Evolutionary conservation across 2,888 invertebrate species (phyloP).

Genomic region (Rhamphomyia laevipes): DNA sequence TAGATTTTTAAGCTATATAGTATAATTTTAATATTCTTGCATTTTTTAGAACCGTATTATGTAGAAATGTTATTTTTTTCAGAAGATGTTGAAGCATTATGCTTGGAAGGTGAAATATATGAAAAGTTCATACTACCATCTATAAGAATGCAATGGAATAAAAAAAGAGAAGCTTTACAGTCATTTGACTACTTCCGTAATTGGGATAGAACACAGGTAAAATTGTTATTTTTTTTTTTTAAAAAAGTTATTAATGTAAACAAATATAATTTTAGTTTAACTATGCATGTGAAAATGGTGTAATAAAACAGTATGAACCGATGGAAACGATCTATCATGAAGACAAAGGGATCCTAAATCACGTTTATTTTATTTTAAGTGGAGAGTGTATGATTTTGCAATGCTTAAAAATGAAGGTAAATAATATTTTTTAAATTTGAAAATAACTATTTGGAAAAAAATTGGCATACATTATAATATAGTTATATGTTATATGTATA

Average conservation of each 20-base stretch:
- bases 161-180: conserved; percentile 25
- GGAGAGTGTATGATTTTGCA: conserved; percentile 34
- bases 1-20: too few relatives aligned
- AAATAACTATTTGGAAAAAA: too few relatives aligned
- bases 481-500: too few relatives aligned
- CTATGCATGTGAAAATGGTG: conserved; percentile 23
- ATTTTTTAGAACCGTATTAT: too few relatives aligned
- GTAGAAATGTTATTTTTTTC: too few relatives aligned
- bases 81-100: too few relatives aligned
- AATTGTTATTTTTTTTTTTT: neutral
- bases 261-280: conserved; percentile 15
- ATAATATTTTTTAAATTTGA: too few relatives aligned
- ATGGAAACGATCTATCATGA: conserved; percentile 29
- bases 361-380: conserved; percentile 32
- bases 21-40: too few relatives aligned
- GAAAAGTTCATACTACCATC: neutral
- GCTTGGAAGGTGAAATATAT: too few relatives aligned
- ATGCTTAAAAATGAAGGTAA: conserved; percentile 21
- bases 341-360: conserved; percentile 26
- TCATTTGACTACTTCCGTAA: conserved; percentile 30
- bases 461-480: too few relatives aligned
- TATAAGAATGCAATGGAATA: conserved; percentile 22
- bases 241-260: neutral
- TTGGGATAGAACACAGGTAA: conserved; percentile 25
- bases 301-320: conserved; percentile 28